These are phyloP conservation scores for Cancer borealis DNA, from an alignment of 2,888 invertebrate species.

Conservation along the genomic window DNA sequence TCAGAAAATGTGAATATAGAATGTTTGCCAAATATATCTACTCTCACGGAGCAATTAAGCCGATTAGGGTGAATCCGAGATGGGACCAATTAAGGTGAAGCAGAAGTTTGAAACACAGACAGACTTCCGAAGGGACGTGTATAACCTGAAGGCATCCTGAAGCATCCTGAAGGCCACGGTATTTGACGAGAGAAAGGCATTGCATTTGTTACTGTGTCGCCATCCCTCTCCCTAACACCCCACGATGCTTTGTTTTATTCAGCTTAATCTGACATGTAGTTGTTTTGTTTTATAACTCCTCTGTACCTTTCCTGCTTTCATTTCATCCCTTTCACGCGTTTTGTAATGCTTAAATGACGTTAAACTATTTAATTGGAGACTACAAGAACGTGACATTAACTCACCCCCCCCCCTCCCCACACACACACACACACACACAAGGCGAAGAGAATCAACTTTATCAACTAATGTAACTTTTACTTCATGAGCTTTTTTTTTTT, in stretches of 20 bases:
- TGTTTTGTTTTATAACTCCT: too few relatives aligned
- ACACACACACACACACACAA: neutral
- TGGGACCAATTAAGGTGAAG: neutral
- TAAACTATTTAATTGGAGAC: too few relatives aligned
- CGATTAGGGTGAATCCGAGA: neutral
- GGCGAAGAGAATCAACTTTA: neutral
- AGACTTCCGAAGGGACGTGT: neutral
- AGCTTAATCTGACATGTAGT: too few relatives aligned
- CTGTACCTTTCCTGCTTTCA: too few relatives aligned
- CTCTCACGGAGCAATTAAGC: neutral
- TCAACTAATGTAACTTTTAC: neutral
- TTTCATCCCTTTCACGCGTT: too few relatives aligned
- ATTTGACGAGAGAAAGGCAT: neutral
- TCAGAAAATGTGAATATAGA: neutral
- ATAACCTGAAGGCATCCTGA: neutral
- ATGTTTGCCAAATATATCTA: neutral
- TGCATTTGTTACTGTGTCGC: neutral
- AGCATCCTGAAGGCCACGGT: too few relatives aligned
- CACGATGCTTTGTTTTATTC: too few relatives aligned
- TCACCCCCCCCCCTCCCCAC: too few relatives aligned
- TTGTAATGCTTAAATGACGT: too few relatives aligned
- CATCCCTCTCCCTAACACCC: neutral
- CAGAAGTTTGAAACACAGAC: neutral
- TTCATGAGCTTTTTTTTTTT: neutral
- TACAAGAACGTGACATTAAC: too few relatives aligned